A percentile compares a stretch with the other conserved stretches of the same genome.
Conservation (phyloP, 2,113 vertebrate species). For the Willisornis vidua region DNA sequence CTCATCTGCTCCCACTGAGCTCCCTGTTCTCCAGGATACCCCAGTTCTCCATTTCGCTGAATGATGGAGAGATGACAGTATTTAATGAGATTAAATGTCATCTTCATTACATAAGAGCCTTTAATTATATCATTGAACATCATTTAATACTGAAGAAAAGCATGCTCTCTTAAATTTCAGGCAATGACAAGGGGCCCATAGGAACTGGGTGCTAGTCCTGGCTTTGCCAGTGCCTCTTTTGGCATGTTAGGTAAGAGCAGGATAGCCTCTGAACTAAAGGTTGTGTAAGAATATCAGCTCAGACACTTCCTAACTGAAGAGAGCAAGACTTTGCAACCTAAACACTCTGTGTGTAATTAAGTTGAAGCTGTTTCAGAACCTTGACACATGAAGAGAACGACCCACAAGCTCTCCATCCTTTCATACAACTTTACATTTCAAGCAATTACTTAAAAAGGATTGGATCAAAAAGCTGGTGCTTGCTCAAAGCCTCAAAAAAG, state of each 20-base stretch:
- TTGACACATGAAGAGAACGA: background rate
- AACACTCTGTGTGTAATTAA: background rate
- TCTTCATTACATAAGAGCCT: conserved; percentile 22
- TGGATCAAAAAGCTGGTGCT: background rate
- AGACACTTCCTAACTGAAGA: conserved; percentile 1
- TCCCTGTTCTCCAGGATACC: background rate
- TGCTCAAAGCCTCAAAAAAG: background rate
- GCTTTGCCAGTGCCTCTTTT: background rate
- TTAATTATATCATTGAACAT: conserved; percentile 10
- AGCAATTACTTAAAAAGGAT: background rate
- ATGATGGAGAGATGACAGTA: background rate
- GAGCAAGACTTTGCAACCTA: background rate
- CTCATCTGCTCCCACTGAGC: background rate
- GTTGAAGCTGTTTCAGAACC: conserved; percentile 30
- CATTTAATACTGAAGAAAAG: background rate
- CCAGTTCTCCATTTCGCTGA: background rate
- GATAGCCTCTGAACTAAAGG: background rate
- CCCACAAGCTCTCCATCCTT: background rate
- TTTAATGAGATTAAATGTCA: conserved; percentile 8
- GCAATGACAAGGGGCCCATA: background rate
- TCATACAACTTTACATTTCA: background rate
- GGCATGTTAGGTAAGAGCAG: background rate
- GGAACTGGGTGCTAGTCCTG: background rate
- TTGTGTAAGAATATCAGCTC: background rate
- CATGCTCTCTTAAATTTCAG: background rate